Base-by-base conservation (phyloP, 2,797 vertebrate genomes). In the Chelidonichthys spinosus region DNA sequence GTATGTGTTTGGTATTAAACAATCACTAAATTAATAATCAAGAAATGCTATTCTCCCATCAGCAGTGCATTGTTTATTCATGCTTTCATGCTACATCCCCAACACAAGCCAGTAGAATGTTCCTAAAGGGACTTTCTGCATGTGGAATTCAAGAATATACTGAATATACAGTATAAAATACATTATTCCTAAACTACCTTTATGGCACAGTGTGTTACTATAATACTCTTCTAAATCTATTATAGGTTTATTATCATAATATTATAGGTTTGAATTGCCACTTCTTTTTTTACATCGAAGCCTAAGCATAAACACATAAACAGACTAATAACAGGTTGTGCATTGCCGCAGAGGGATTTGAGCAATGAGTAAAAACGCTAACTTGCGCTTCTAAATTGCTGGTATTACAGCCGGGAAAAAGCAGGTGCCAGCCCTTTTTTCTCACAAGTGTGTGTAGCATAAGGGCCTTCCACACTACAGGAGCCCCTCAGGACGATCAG, bases 31-130 rank as follows among this genome's bases (percentile, higher is more conserved):
- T 25, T 1, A 76, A 71, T 59, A 49, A 7, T 11, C 4, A 50
- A 66, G 37, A 47, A 56, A 71, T 53, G 63, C 40, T 69, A 18
- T 0, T 72, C 47, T 78, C 65, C 67, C 62, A 76, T 76, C 76
- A 78, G 63, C 62, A 52, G 14, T 7, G 42, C 71, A 74, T 85
- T 85, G 77, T 87, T 89, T 77, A 85, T 83, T 85, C 49, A 82
- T 77, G 63, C 54, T 56, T 83, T 85, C 49, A 82, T 77, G 63
- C 54, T 56, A 67, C 63, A 68, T 77, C 42, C 72, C 53, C 49
- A 67, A 52, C 50, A 65, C 56, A 74, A 78, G 43, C 14, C 56
- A 47, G 11, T 35, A 43, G 40, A 69, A 77, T 49, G 40, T 67
- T 79, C 61, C 69, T 62, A 47, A 64, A 60, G 74, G 33, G 73